Evolutionary conservation across 2,888 invertebrate genomes (phyloP).

Genomic region (Pycnomerus fuliginosus): DNA sequence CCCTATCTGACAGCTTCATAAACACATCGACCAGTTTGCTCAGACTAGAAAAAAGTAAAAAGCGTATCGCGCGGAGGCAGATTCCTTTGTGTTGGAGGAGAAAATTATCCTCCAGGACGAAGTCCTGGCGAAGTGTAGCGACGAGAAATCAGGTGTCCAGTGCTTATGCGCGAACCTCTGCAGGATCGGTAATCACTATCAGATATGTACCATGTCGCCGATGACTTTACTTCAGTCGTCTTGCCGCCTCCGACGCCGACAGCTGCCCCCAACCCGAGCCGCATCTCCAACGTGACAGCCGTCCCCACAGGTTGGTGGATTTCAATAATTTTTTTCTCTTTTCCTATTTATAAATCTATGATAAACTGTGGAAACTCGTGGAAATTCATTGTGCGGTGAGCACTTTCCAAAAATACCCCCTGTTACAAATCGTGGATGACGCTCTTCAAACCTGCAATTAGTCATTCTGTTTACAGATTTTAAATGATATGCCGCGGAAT

Average conservation of each 20-base stretch:
- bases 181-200: conserved; percentile 49
- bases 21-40: conserved; percentile 30
- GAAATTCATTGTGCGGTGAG: too few relatives aligned
- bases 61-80: conserved; percentile 7
- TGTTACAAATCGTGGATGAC: too few relatives aligned
- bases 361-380: too few relatives aligned
- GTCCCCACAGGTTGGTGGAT: conserved; percentile 23
- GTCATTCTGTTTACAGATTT: too few relatives aligned
- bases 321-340: too few relatives aligned
- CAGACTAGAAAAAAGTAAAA: conserved; percentile 22
- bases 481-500: too few relatives aligned
- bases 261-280: conserved; percentile 23
- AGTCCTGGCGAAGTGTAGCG: conserved; percentile 30
- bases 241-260: conserved; percentile 34
- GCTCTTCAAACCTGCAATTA: too few relatives aligned
- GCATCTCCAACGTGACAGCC: conserved; percentile 23
- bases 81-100: conserved; percentile 25
- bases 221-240: conserved; percentile 43
- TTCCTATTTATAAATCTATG: too few relatives aligned
- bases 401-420: too few relatives aligned
- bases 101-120: conserved; percentile 24
- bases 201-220: conserved; percentile 49
- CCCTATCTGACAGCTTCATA: conserved; percentile 21
- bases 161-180: conserved; percentile 50
- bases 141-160: conserved; percentile 43